Evolutionary conservation across 2,888 invertebrate genomes (phyloP).

Genomic region (Pogonocherus hispidulus): DNA sequence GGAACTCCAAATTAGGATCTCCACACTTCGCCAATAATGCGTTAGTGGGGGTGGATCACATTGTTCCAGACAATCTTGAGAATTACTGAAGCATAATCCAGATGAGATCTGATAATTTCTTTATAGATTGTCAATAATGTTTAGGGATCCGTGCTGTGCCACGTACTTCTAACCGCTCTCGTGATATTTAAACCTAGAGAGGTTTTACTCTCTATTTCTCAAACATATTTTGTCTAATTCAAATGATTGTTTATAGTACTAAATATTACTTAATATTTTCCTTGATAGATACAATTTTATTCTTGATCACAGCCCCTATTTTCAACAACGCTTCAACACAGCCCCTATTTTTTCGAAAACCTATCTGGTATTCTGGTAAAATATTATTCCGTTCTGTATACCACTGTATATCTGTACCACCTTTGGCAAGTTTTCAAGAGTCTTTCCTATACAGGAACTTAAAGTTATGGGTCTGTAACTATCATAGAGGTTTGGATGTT

Average conservation of each 20-base stretch:
- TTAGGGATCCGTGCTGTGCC: neutral
- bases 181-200: slow-evolving; percentile 1
- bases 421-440: slow-evolving; percentile 13
- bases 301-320: neutral
- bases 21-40: neutral
- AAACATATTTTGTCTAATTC: slow-evolving; percentile 11
- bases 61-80: neutral
- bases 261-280: slow-evolving; percentile 27
- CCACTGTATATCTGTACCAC: slow-evolving; percentile 20
- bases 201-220: slow-evolving; percentile 5
- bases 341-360: slow-evolving; percentile 26
- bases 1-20: neutral
- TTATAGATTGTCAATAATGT: neutral
- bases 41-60: neutral
- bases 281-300: slow-evolving; percentile 9
- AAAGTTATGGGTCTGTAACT: slow-evolving; percentile 29
- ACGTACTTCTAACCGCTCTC: neutral
- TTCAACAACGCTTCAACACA: neutral
- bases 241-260: slow-evolving; percentile 13
- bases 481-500: neutral
- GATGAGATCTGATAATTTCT: neutral
- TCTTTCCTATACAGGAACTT: slow-evolving; percentile 21
- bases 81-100: neutral
- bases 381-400: slow-evolving; percentile 7
- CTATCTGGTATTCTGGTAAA: slow-evolving; percentile 12